Evolutionary conservation across 2,888 invertebrate species (phyloP), one percentile per base, ranked within the genome.

Genomic region (Nymphalis polychloros): DNA sequence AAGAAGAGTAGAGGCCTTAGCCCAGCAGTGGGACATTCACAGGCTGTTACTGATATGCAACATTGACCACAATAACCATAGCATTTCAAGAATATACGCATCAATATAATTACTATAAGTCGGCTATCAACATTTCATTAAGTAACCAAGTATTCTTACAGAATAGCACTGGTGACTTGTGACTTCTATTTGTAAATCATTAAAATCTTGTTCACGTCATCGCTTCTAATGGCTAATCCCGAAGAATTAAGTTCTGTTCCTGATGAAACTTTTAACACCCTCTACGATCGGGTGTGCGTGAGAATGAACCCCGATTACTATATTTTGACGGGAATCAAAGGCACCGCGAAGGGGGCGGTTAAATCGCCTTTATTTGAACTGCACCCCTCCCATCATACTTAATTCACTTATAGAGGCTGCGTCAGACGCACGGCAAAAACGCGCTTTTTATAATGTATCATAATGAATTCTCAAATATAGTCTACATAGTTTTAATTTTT

Each of bases 311-410:
- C 75, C 77, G 81, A 81, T 82, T 78, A 79, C 79, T 76, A 75
- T 77, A 80, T 80, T 81, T 81, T 73, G 79, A 75, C 76, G 76
- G 75, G 79, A 77, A 77, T 80, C 80, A 82, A 83, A 83, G 84
- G 83, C 79, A 79, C 82, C 84, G 84, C 80, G 71, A 76, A 31
- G 27, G 53, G 72, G 78, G 82, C 78, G 73, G 73, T 64, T 75
- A 81, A 82, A 83, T 83, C 83, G 84, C 81, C 80, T 81, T 81
- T 81, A 83, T 84, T 83, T 81, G 81, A 78, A 82, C 80, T 83
- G 80, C 78, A 81, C 81, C 84, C 81, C 73, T 71, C 73, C 72
- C 71, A 74, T 72, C 74, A 72, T 70, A 73, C 73, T 76, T 78
- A 76, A 77, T 76, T 77, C 74, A 69, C 59, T 70, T 70, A 59